These are phyloP conservation scores for Siphlonurus alternatus DNA, from an alignment of 2,888 invertebrate genomes.

Conservation along the genomic window DNA sequence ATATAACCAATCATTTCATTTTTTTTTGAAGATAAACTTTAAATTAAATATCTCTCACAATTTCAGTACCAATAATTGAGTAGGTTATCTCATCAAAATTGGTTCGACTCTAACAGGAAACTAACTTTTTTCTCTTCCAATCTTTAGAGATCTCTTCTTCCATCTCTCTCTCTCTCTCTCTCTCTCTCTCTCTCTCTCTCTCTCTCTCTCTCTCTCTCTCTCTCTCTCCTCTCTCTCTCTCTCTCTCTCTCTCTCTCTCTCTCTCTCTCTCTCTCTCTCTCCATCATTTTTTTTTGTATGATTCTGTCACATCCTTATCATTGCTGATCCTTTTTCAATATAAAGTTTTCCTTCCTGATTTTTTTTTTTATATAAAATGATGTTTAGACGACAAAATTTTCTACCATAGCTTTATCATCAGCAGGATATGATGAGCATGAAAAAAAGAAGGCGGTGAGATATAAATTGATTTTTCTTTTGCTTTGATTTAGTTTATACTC, in stretches of 20 bases:
- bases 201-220: neutral
- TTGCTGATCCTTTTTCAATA: neutral
- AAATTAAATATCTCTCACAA: no score
- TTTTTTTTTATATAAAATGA: neutral
- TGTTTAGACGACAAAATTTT: neutral
- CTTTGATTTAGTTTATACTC: neutral
- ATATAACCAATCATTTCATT: no score
- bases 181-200: neutral
- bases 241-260: neutral
- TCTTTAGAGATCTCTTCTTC: neutral
- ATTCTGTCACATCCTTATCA: neutral
- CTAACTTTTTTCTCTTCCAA: neutral
- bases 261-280: neutral
- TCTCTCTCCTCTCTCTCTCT: neutral
- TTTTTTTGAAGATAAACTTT: no score
- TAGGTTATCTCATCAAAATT: neutral
- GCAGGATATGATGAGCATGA: no score
- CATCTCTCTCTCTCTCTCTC: neutral
- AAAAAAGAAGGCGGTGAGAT: neutral
- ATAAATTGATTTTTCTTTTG: neutral
- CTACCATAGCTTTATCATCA: no score
- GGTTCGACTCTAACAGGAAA: neutral
- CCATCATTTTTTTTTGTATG: neutral
- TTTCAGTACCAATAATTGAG: neutral
- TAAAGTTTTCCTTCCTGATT: neutral